Base-by-base conservation (phyloP, 2,888 invertebrate genomes). In the Thecophora atra region DNA sequence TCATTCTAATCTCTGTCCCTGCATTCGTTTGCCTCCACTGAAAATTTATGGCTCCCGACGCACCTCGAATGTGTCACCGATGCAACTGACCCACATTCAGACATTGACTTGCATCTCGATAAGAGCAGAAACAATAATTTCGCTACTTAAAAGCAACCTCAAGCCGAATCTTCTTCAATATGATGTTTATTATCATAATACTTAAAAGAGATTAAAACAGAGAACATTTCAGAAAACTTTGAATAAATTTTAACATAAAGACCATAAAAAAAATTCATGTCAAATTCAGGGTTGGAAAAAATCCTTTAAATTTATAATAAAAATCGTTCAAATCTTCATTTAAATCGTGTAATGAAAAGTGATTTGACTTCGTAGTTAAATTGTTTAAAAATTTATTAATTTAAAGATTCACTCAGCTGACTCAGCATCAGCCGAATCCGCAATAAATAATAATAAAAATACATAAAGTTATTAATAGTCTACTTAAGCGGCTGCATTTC, bases 401-500 rank as follows among this genome's bases (percentile, higher is more conserved):
- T n/a, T n/a, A n/a, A n/a, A n/a, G n/a, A n/a, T n/a, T n/a, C n/a
- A n/a, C n/a, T n/a, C n/a, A n/a, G n/a, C n/a, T n/a, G n/a, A n/a
- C n/a, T n/a, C n/a, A n/a, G n/a, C n/a, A n/a, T n/a, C n/a, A 37
- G 11, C 37, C 11, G 37, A 6, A 6, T 11, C 37, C 37, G 37
- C 11, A 37, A 37, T 2, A 37, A 37, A 37, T 37, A 37, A 37
- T 37, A 37, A 37, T 37, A 37, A 37, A 56, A 56, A 56, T 21
- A 56, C 1, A 3, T 26, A 26, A 56, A 56, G 15, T 11, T 13
- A 56, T 56, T 56, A 15, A 56, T 56, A 26, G 30, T 5, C 60
- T n/a, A 17, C 30, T 60, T 30, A 60, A 60, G 60, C 30, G n/a
- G 60, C 1, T n/a, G 60, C 30, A 17, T 60, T 60, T 60, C 11